Percentiles rank a stretch among this genome's conserved stretches.
These are phyloP conservation scores for Homarus gammarus DNA, from an alignment of 2,888 invertebrate species.

Conservation along the genomic window DNA sequence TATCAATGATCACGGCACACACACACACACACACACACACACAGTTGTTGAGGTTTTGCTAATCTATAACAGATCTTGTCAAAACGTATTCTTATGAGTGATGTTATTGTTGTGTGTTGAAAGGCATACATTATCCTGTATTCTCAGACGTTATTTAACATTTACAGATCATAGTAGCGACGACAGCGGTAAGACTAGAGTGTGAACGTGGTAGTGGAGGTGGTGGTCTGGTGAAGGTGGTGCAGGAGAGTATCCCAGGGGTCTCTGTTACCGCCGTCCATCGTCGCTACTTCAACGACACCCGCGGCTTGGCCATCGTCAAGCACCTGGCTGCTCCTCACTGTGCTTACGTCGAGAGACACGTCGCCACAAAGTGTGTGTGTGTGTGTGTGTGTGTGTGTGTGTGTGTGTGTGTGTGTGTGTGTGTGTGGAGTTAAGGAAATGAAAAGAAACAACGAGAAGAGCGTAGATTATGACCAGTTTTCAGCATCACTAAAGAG, in stretches of 20 bases:
- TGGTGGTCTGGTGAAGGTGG: slow-evolving; percentile 39
- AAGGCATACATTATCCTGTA: too few relatives aligned
- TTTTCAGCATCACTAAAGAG: neutral
- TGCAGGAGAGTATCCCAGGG: slow-evolving; percentile 83
- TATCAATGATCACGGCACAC: too few relatives aligned
- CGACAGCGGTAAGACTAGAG: slow-evolving; percentile 24
- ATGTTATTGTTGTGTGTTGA: neutral
- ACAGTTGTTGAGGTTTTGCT: too few relatives aligned
- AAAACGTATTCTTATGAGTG: too few relatives aligned
- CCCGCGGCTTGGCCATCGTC: slow-evolving; percentile 86
- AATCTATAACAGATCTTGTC: too few relatives aligned
- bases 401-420: too few relatives aligned
- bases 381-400: too few relatives aligned
- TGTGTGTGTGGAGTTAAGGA: too few relatives aligned
- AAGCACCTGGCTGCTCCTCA: slow-evolving; percentile 86
- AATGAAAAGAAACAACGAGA: too few relatives aligned
- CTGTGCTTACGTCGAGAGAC: slow-evolving; percentile 84
- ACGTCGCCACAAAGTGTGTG: slow-evolving; percentile 87
- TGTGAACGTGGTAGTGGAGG: neutral
- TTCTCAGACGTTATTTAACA: too few relatives aligned
- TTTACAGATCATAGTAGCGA: slow-evolving; percentile 48
- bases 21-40: too few relatives aligned
- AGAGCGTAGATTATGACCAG: too few relatives aligned
- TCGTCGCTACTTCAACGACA: slow-evolving; percentile 89
- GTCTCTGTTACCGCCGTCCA: slow-evolving; percentile 86